phyloP scores from a whole-genome alignment of 2,888 invertebrate species.

The Arge pagana region DNA sequence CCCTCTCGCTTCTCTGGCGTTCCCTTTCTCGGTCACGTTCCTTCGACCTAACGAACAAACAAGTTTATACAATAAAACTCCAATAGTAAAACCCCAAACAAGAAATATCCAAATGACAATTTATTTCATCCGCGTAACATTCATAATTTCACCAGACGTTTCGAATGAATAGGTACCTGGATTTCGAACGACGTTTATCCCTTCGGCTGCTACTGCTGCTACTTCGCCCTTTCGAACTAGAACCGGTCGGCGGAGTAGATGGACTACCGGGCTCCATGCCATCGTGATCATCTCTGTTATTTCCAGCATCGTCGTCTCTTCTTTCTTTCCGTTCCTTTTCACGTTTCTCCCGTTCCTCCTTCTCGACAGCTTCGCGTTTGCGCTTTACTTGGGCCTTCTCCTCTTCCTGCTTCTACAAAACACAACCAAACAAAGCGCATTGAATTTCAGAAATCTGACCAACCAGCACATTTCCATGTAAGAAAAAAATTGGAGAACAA shows the following conservation, averaged over 20 bases:
- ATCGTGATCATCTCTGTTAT: constrained; percentile 55
- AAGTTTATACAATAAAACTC: not conserved
- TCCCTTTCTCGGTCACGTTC: constrained; percentile 45
- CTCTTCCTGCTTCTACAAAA: constrained; percentile 76
- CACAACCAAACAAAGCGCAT: constrained; percentile 44
- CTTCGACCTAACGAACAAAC: constrained; percentile 48
- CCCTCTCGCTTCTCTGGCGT: constrained; percentile 44
- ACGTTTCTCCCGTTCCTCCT: constrained; percentile 64
- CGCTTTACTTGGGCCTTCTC: constrained; percentile 69
- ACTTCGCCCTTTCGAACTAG: constrained; percentile 41
- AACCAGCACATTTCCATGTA: constrained; percentile 35
- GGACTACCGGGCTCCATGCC: constrained; percentile 49
- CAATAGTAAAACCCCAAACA: not conserved
- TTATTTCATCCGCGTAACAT: not conserved
- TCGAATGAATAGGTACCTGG: constrained; percentile 58
- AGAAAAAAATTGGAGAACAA: constrained; percentile 42
- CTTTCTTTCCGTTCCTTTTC: constrained; percentile 60
- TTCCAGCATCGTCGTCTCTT: constrained; percentile 55
- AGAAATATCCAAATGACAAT: not conserved
- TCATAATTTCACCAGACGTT: too few relatives aligned
- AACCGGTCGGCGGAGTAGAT: constrained; percentile 37
- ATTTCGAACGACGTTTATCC: constrained; percentile 59
- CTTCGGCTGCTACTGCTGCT: constrained; percentile 51
- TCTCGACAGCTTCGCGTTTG: constrained; percentile 69
- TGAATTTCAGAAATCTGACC: constrained; percentile 31